These are phyloP conservation scores for Paguma larvata DNA, from an alignment of 2,797 vertebrate species.

Conservation along the genomic window DNA sequence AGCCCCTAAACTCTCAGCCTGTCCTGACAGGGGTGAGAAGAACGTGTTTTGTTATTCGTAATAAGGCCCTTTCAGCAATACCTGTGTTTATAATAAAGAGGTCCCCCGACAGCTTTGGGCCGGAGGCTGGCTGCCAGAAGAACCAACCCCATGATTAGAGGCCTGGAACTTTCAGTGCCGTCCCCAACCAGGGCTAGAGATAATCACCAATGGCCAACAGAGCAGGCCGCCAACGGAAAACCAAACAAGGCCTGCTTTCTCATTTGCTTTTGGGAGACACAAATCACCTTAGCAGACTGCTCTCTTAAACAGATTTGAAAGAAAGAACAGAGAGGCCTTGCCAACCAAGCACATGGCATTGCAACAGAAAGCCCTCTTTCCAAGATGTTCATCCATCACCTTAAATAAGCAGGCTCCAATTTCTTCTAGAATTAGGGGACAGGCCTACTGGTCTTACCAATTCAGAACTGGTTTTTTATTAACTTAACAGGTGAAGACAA, in stretches of 20 bases:
- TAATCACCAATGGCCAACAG: not conserved
- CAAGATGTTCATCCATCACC: not conserved
- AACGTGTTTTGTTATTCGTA: not conserved
- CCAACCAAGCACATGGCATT: not conserved
- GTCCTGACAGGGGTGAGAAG: not conserved
- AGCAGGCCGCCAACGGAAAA: not conserved
- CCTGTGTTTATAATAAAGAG: not conserved
- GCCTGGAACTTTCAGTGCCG: not conserved
- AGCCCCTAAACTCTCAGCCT: not conserved
- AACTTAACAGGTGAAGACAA: not conserved
- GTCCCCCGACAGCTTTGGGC: not conserved
- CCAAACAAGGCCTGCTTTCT: not conserved
- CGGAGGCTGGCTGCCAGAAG: not conserved
- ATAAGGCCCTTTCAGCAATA: not conserved
- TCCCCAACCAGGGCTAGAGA: not conserved
- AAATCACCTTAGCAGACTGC: not conserved
- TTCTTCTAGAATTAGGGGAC: not conserved
- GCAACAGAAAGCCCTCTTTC: not conserved
- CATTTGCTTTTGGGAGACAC: not conserved
- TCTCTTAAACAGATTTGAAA: not conserved
- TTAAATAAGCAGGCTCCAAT: not conserved
- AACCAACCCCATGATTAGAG: not conserved
- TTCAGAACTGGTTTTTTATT: not conserved
- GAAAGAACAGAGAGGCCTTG: not conserved
- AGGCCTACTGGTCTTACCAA: not conserved